These are phyloP conservation scores for Prenolepis imparis DNA, from an alignment of 2,888 invertebrate species.

Conservation along the genomic window DNA sequence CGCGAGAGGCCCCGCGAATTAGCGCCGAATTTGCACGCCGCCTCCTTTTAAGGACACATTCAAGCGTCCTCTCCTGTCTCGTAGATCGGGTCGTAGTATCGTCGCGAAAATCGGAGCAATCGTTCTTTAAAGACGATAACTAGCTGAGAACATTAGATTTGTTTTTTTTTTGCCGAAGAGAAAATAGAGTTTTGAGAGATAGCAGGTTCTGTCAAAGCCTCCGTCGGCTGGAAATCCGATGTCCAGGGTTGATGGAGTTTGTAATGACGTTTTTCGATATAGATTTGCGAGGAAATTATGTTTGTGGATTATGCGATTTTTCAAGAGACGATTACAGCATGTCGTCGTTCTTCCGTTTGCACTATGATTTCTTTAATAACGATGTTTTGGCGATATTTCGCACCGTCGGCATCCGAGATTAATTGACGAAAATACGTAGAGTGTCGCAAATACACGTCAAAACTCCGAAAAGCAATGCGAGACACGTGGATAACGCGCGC, in stretches of 20 bases:
- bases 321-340: not conserved
- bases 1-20: conserved; percentile 79
- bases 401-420: conserved; percentile 59
- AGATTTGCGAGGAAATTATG: not conserved
- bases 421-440: not conserved
- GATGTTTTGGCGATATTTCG: not conserved
- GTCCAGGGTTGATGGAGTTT: not conserved
- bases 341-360: not conserved
- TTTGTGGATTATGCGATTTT: not conserved
- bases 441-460: not conserved
- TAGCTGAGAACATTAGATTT: not conserved
- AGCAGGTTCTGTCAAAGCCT: not conserved
- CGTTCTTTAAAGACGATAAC: not conserved
- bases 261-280: not conserved
- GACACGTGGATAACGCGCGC: not conserved
- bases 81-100: not conserved
- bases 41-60: conserved; percentile 58
- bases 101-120: conserved; percentile 32
- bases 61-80: conserved; percentile 19
- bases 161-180: not conserved
- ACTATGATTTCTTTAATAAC: not conserved
- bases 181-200: not conserved
- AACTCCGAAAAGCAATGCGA: not conserved
- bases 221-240: not conserved
- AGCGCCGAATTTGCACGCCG: conserved; percentile 20